Percentiles rank a stretch among this genome's conserved stretches.
Evolutionary conservation across 2,113 vertebrate genomes (phyloP).

Genomic region (Pygoscelis adeliae): DNA sequence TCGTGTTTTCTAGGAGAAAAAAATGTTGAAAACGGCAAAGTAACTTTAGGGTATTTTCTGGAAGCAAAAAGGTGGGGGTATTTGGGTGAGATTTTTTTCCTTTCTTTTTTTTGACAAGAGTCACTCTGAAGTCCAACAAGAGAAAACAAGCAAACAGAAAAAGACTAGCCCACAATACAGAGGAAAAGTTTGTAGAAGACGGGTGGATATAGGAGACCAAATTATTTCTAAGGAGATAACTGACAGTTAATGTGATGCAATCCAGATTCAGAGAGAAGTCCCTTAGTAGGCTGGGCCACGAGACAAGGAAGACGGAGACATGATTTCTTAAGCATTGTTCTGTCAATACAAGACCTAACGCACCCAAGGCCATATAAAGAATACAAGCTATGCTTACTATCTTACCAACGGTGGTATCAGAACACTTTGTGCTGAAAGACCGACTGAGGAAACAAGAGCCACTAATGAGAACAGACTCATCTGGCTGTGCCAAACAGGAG

Average conservation of each 20-base stretch:
- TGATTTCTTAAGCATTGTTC: background rate
- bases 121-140: background rate
- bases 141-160: background rate
- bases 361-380: background rate
- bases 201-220: background rate
- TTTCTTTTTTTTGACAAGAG: background rate
- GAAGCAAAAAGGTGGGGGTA: background rate
- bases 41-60: background rate
- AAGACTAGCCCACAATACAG: background rate
- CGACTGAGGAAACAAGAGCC: background rate
- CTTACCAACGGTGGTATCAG: background rate
- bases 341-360: background rate
- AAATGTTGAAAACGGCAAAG: background rate
- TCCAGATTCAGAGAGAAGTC: background rate
- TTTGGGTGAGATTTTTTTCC: background rate
- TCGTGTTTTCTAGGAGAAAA: background rate
- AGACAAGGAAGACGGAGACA: background rate
- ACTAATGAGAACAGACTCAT: background rate
- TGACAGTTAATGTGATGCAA: background rate
- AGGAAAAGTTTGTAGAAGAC: background rate
- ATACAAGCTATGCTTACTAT: background rate
- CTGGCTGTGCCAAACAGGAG: background rate
- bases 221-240: background rate
- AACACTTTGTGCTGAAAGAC: background rate
- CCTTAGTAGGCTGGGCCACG: fast-evolving